phyloP scores from a whole-genome alignment of 2,888 invertebrate genomes.

The Euzophera pinguis region DNA sequence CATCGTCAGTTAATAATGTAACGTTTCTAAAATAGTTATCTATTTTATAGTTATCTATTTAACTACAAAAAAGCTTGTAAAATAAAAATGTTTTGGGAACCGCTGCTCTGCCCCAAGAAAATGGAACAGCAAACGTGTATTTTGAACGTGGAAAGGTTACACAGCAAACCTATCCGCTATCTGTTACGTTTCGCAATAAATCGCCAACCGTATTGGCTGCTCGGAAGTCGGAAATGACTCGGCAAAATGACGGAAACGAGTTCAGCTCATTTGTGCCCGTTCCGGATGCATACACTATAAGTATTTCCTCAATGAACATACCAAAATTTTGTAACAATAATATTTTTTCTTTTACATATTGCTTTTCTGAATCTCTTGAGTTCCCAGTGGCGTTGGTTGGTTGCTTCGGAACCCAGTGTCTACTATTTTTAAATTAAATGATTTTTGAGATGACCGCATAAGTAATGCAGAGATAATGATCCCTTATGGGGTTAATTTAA shows the following conservation, averaged over 20 bases:
- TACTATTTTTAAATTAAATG: too few relatives aligned
- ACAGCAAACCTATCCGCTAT: constrained; percentile 14
- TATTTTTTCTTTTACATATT: neutral
- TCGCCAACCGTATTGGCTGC: constrained; percentile 36
- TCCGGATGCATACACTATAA: constrained; percentile 44
- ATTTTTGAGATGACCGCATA: too few relatives aligned
- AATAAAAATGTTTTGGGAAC: neutral
- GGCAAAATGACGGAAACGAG: constrained; percentile 53
- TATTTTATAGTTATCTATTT: too few relatives aligned
- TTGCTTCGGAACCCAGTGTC: too few relatives aligned
- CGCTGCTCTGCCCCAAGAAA: neutral
- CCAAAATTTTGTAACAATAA: constrained; percentile 25
- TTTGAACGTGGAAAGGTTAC: constrained; percentile 6
- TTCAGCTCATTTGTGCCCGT: constrained; percentile 49
- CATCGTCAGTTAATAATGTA: too few relatives aligned
- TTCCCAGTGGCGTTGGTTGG: too few relatives aligned
- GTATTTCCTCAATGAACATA: constrained; percentile 28
- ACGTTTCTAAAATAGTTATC: too few relatives aligned
- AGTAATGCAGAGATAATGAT: too few relatives aligned
- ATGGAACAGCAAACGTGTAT: constrained; percentile 1
- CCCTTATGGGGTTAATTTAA: too few relatives aligned
- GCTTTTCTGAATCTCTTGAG: too few relatives aligned
- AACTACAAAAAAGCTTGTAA: neutral
- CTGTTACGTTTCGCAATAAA: constrained; percentile 31
- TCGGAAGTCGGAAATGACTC: constrained; percentile 52